Evolutionary conservation across 2,797 vertebrate species (phyloP).

Genomic region (Saxicola maurus): DNA sequence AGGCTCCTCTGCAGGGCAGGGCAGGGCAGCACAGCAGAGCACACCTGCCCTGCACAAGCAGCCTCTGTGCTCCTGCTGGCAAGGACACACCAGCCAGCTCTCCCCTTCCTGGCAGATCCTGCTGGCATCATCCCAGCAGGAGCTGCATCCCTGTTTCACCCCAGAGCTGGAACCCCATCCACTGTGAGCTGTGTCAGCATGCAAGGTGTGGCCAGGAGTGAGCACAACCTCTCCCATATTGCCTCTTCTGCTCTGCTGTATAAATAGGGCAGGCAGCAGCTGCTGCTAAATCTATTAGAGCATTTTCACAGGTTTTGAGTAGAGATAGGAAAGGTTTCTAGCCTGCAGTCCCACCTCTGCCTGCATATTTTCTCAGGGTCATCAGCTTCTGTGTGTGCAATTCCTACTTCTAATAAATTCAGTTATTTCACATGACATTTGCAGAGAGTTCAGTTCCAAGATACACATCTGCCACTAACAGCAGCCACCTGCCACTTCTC

Average conservation of each 20-base stretch:
- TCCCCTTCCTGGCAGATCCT: background rate
- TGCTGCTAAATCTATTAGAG: background rate
- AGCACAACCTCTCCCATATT: background rate
- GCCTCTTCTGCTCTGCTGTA: background rate
- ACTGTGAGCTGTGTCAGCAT: background rate
- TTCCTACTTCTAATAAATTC: background rate
- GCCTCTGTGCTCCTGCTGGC: background rate
- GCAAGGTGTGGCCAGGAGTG: background rate
- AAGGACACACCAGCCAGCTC: background rate
- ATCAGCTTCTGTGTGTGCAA: background rate
- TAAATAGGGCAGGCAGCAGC: background rate
- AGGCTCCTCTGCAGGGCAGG: background rate
- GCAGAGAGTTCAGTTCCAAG: background rate
- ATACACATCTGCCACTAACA: background rate
- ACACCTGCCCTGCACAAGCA: background rate
- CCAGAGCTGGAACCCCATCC: background rate
- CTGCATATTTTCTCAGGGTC: background rate
- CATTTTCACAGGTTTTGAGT: background rate
- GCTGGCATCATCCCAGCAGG: background rate
- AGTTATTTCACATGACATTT: background rate
- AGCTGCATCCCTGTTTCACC: fast-evolving
- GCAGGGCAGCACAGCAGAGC: background rate
- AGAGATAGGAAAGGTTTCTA: background rate
- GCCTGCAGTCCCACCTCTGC: background rate
- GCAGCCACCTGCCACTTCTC: background rate